phyloP scores from a whole-genome alignment of 2,113 vertebrate genomes.

The Pollachius pollachius region DNA sequence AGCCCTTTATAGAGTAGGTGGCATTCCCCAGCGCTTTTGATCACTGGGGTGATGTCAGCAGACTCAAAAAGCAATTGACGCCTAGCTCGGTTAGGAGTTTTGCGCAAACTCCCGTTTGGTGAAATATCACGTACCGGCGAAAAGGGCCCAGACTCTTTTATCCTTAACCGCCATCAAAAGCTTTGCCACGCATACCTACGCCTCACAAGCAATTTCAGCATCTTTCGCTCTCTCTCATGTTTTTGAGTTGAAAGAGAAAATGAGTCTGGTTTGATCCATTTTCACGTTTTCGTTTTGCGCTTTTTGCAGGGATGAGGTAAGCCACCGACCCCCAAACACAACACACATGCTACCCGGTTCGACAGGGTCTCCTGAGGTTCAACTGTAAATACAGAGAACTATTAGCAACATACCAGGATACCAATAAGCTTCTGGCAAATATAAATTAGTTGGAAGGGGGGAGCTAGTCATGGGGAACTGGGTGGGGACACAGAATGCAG shows the following conservation, averaged over 20 bases:
- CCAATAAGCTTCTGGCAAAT: not conserved
- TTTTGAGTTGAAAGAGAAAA: no score
- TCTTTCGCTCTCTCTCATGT: no score
- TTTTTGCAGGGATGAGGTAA: no score
- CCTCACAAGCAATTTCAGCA: not conserved
- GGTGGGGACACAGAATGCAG: not conserved
- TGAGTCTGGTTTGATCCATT: no score
- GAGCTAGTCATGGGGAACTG: not conserved
- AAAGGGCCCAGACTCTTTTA: not conserved
- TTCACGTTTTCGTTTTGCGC: no score
- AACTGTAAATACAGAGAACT: no score
- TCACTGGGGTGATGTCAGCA: slow-evolving; percentile 29
- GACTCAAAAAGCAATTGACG: slow-evolving; percentile 21
- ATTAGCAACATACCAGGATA: no score
- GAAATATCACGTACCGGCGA: not conserved
- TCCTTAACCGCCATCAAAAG: slow-evolving; percentile 10
- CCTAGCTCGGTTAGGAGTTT: slow-evolving; percentile 20
- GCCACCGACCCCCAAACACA: no score
- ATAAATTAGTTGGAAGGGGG: not conserved
- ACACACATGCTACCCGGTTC: not conserved
- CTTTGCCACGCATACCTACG: not conserved
- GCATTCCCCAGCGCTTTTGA: slow-evolving; percentile 49
- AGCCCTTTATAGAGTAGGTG: slow-evolving; percentile 34
- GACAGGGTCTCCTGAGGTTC: not conserved
- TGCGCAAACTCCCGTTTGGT: not conserved